Conservation (phyloP, 2,113 vertebrate species). For the Nanorana parkeri region DNA sequence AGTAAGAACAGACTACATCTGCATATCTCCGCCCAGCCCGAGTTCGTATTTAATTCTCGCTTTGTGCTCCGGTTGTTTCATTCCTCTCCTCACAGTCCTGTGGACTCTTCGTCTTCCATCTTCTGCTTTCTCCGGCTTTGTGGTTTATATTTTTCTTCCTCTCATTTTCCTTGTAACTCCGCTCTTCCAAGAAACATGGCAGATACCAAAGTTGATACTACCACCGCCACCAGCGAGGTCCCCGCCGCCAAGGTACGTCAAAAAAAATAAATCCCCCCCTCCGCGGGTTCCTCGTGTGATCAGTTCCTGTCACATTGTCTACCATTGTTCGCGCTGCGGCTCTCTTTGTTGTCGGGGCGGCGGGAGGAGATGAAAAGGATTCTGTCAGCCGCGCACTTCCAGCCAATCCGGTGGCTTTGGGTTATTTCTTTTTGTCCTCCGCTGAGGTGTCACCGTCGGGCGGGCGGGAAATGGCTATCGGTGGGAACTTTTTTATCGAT, state of each 20-base stretch:
- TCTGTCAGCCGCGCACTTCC: too few species aligned
- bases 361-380: too few species aligned
- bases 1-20: slow-evolving; percentile 18
- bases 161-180: slow-evolving; percentile 29
- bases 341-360: slow-evolving; percentile 39
- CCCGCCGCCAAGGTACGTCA: slow-evolving; percentile 69
- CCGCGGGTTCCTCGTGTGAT: neutral
- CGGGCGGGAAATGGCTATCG: too few species aligned
- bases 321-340: slow-evolving; percentile 39
- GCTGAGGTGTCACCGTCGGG: neutral
- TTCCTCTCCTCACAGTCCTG: slow-evolving; percentile 66
- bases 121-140: neutral
- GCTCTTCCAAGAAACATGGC: slow-evolving; percentile 71
- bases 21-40: slow-evolving; percentile 35
- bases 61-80: slow-evolving; percentile 62
- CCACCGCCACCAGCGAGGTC: slow-evolving; percentile 62
- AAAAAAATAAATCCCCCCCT: too few species aligned
- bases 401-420: neutral
- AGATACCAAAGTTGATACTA: slow-evolving; percentile 78
- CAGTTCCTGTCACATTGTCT: slow-evolving; percentile 27
- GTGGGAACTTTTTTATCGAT: too few species aligned
- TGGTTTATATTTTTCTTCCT: slow-evolving; percentile 11
- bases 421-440: neutral
- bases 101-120: slow-evolving; percentile 25
- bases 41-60: slow-evolving; percentile 63